A percentile compares a stretch with the other conserved stretches of the same genome.
phyloP scores from a whole-genome alignment of 2,797 vertebrate genomes.

The Enteromius argenteus region DNA sequence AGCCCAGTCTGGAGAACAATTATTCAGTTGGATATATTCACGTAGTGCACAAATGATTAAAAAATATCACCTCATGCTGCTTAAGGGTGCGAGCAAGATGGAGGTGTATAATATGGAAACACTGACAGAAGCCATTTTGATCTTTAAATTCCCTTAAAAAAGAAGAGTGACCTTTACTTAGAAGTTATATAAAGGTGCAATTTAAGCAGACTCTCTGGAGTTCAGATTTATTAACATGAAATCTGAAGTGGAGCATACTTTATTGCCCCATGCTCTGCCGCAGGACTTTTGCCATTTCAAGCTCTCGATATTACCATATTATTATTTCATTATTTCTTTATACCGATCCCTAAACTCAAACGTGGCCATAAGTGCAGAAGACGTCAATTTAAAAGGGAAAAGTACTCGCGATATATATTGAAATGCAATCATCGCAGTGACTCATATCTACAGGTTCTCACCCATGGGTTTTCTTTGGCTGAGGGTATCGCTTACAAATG shows the following conservation, averaged over 20 bases:
- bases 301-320: conserved; percentile 64
- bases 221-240: conserved; percentile 78
- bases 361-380: conserved; percentile 33
- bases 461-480: conserved; percentile 69
- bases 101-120: conserved; percentile 73
- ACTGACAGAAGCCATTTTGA: conserved; percentile 77
- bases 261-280: conserved; percentile 64
- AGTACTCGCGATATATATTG: conserved; percentile 51
- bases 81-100: conserved; percentile 50
- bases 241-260: conserved; percentile 73
- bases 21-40: conserved; percentile 50
- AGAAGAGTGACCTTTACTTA: conserved; percentile 79
- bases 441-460: conserved; percentile 70
- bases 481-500: conserved; percentile 65
- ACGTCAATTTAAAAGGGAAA: conserved; percentile 43
- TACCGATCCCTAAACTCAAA: conserved; percentile 49
- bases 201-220: conserved; percentile 75
- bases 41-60: conserved; percentile 58
- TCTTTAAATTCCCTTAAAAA: conserved; percentile 81
- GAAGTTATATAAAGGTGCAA: conserved; percentile 82
- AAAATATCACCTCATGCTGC: conserved; percentile 62
- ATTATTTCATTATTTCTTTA: conserved; percentile 59
- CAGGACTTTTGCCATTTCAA: conserved; percentile 70
- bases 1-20: conserved; percentile 51
- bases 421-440: conserved; percentile 66